A percentile compares a stretch with the other conserved stretches of the same genome.
Conservation (phyloP, 2,113 vertebrate species). For the Saguinus imperator region DNA sequence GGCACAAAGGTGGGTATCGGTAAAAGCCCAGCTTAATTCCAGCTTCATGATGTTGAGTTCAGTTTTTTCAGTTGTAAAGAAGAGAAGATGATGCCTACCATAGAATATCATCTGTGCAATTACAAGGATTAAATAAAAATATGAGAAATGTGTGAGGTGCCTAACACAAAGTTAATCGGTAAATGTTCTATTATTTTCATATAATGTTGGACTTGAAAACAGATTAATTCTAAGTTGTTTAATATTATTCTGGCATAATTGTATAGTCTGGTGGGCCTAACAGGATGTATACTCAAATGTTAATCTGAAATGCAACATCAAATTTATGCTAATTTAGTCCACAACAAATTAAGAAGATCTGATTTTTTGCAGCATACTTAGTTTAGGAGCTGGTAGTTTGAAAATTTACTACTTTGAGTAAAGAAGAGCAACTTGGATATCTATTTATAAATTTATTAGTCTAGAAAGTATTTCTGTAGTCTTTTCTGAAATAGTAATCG, state of each 20-base stretch:
- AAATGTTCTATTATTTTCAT: neutral
- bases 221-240: neutral
- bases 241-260: neutral
- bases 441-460: neutral
- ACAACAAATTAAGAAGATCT: neutral
- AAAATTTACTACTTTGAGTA: neutral
- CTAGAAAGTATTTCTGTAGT: neutral
- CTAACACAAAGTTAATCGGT: neutral
- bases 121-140: neutral
- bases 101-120: neutral
- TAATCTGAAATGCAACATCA: neutral
- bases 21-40: neutral
- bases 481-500: neutral
- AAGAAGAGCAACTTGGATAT: neutral
- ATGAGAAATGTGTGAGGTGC: neutral
- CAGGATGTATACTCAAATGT: neutral
- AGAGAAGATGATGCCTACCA: neutral
- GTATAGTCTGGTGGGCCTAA: neutral
- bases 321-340: neutral
- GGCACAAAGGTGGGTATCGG: neutral
- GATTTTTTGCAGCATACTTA: neutral
- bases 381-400: neutral
- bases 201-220: neutral
- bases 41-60: neutral
- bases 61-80: neutral